Evolutionary conservation across 2,113 vertebrate species (phyloP).

Genomic region (Albula goreensis): DNA sequence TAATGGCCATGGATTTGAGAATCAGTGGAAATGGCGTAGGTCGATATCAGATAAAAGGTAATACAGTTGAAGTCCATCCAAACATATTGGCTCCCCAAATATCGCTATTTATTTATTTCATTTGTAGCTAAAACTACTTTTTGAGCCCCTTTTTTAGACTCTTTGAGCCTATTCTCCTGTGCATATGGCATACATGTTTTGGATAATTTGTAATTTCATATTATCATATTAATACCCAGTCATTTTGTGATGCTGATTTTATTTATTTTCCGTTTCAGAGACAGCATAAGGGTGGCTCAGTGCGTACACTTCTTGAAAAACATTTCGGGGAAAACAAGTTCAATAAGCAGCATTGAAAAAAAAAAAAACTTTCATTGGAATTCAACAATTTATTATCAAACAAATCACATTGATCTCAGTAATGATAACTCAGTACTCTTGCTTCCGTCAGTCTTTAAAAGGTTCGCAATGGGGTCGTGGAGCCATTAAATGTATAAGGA

Average conservation of each 20-base stretch:
- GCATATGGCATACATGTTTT: too few relatives aligned
- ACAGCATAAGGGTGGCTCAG: too few relatives aligned
- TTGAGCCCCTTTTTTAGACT: neutral
- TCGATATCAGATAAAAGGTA: slow-evolving; percentile 22
- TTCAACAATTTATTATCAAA: neutral
- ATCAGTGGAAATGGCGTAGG: slow-evolving; percentile 9
- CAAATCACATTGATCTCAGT: neutral
- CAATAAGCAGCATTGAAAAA: too few relatives aligned
- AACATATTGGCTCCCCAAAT: slow-evolving; percentile 9
- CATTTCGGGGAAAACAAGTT: too few relatives aligned
- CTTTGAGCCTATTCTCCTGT: neutral
- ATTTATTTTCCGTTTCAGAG: too few relatives aligned
- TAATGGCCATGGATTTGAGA: slow-evolving; percentile 25
- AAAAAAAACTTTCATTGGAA: too few relatives aligned
- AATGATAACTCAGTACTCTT: neutral
- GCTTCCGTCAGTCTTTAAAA: neutral
- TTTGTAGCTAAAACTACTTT: neutral
- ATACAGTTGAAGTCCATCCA: slow-evolving; percentile 20
- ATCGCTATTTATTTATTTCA: slow-evolving; percentile 1
- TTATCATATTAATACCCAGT: too few relatives aligned
- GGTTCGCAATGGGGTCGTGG: neutral
- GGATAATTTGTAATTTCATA: too few relatives aligned
- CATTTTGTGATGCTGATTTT: too few relatives aligned
- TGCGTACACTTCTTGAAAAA: too few relatives aligned
- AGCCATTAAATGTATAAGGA: neutral